Conservation (phyloP, 2,888 invertebrate species). For the Drosophila leonis region DNA sequence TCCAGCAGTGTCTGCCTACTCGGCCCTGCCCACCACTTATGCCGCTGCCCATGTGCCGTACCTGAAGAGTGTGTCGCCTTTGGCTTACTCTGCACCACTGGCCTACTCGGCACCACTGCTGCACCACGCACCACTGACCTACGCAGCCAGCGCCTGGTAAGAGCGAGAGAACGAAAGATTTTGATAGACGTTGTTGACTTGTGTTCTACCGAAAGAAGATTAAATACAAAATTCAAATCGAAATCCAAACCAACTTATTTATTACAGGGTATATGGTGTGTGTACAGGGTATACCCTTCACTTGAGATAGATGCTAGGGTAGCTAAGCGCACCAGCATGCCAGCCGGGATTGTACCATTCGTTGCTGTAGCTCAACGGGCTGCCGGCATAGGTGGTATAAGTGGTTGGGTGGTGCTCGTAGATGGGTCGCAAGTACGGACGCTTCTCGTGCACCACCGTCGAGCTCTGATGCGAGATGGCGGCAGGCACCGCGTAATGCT, state of each 20-base stretch:
- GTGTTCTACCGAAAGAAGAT: conserved; percentile 45
- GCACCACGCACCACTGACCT: conserved; percentile 64
- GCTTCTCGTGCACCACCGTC: conserved; percentile 84
- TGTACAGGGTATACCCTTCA: conserved; percentile 10
- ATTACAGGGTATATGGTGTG: not conserved
- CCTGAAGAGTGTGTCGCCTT: conserved; percentile 8
- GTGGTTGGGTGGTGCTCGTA: conserved; percentile 66
- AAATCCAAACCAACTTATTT: conserved; percentile 15
- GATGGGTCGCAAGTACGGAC: conserved; percentile 82
- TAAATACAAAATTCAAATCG: conserved; percentile 16
- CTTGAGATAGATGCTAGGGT: conserved; percentile 68
- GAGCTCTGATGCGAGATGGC: conserved; percentile 84
- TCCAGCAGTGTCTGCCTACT: conserved; percentile 24
- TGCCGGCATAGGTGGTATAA: conserved; percentile 40
- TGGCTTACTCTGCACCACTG: conserved; percentile 56
- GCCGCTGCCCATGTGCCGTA: conserved; percentile 34
- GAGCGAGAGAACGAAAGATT: conserved; percentile 71
- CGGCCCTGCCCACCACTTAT: conserved; percentile 32
- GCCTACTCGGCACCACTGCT: conserved; percentile 59
- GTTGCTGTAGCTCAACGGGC: conserved; percentile 54
- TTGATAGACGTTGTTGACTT: conserved; percentile 69
- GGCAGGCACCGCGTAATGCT: conserved; percentile 73
- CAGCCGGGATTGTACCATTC: conserved; percentile 67
- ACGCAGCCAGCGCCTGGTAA: conserved; percentile 76
- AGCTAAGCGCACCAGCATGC: conserved; percentile 55